Conservation (phyloP, 2,113 vertebrate genomes). For the Dipodomys stephensi region DNA sequence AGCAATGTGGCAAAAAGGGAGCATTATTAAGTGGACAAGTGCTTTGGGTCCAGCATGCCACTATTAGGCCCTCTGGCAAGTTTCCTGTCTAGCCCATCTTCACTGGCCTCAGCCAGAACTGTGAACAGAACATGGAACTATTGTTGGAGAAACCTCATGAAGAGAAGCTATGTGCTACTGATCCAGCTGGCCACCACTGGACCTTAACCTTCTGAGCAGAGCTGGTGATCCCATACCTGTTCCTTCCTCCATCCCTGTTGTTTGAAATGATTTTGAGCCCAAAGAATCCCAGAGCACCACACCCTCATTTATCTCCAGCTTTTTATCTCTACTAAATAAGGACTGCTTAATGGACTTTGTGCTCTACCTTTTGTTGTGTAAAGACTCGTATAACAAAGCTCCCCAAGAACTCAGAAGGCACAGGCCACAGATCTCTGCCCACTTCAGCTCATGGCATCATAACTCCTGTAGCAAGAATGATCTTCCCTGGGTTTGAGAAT, state of each 20-base stretch:
- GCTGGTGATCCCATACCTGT: background rate
- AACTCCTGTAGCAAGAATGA: background rate
- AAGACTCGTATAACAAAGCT: background rate
- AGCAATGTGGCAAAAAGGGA: too few species aligned
- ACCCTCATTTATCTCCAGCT: background rate
- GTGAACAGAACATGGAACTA: too few species aligned
- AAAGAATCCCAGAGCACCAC: background rate
- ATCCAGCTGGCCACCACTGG: background rate
- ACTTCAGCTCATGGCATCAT: background rate
- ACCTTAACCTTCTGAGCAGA: background rate
- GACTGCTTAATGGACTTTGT: background rate
- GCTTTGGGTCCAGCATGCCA: background rate
- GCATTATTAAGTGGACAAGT: background rate
- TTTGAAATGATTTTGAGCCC: background rate
- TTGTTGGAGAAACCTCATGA: accelerated
- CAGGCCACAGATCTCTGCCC: background rate
- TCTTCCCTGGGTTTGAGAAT: background rate
- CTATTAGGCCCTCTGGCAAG: background rate
- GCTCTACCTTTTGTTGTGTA: background rate
- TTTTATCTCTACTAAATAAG: background rate
- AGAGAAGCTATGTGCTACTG: background rate
- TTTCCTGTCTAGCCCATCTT: background rate
- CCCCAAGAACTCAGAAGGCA: background rate
- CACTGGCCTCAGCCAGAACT: background rate
- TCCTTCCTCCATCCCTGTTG: background rate